phyloP scores from a whole-genome alignment of 2,888 invertebrate genomes.

The Leucophenga maculata region DNA sequence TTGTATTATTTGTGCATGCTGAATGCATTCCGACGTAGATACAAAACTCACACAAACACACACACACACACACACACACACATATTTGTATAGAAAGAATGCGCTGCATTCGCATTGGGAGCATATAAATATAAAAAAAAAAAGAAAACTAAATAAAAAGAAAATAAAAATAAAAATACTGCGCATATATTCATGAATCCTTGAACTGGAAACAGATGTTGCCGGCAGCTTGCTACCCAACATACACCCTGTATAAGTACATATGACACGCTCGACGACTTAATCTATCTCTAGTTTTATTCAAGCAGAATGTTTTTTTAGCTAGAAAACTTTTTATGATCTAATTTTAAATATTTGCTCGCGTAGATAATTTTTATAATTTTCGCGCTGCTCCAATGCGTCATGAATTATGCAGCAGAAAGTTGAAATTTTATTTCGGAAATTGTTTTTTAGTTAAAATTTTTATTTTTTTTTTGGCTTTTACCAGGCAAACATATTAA shows the following conservation, averaged over 20 bases:
- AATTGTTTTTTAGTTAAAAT: no score
- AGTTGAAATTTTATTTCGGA: neutral
- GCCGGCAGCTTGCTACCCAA: neutral
- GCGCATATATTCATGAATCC: neutral
- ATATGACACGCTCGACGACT: neutral
- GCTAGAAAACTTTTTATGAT: neutral
- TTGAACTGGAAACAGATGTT: slow-evolving; percentile 9
- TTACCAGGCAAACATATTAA: no score
- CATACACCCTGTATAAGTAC: neutral
- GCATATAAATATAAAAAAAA: no score
- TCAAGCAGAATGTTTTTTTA: no score
- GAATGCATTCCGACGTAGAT: neutral
- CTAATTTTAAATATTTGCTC: neutral
- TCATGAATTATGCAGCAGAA: neutral
- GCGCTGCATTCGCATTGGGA: no score
- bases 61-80: neutral
- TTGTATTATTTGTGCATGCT: slow-evolving; percentile 10
- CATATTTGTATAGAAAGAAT: neutral
- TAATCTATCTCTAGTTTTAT: neutral
- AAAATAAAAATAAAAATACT: neutral
- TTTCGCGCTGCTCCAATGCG: neutral
- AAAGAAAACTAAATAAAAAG: no score
- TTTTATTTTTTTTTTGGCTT: no score
- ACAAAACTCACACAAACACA: neutral
- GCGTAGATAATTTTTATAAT: neutral